These are phyloP conservation scores for Lithosia quadra DNA, from an alignment of 2,888 invertebrate genomes.

Conservation along the genomic window DNA sequence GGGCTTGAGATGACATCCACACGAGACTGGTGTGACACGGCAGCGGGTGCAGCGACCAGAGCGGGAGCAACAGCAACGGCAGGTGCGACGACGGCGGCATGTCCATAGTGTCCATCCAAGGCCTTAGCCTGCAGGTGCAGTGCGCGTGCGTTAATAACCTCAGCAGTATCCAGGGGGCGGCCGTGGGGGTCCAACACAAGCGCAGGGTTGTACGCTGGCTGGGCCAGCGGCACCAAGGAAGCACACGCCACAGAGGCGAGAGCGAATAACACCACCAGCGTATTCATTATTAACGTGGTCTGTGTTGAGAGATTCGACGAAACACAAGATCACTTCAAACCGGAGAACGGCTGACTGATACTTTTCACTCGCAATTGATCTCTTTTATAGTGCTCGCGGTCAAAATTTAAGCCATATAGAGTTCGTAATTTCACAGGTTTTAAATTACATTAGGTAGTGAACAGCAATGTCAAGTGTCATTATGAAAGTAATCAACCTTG, in stretches of 20 bases:
- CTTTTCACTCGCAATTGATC: conserved; percentile 55
- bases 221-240: conserved; percentile 79
- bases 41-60: conserved; percentile 56
- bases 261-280: conserved; percentile 89
- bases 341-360: conserved; percentile 72
- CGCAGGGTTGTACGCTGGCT: conserved; percentile 80
- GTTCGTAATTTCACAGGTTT: conserved; percentile 57
- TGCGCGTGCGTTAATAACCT: conserved; percentile 81
- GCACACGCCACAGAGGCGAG: conserved; percentile 87
- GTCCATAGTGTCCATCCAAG: conserved; percentile 68
- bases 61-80: conserved; percentile 41
- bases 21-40: conserved; percentile 76
- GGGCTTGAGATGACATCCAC: conserved; percentile 67
- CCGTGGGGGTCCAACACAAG: conserved; percentile 81
- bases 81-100: conserved; percentile 56
- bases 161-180: conserved; percentile 82
- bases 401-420: conserved; percentile 53
- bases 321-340: conserved; percentile 75
- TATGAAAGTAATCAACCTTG: conserved; percentile 79
- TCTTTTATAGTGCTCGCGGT: conserved; percentile 73
- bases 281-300: conserved; percentile 69
- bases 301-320: conserved; percentile 65
- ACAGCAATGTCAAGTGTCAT: conserved; percentile 78
- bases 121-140: conserved; percentile 83
- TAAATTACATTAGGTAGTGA: conserved; percentile 61